These are phyloP conservation scores for Lagocephalus sceleratus DNA, from an alignment of 2,797 vertebrate species.

Conservation along the genomic window DNA sequence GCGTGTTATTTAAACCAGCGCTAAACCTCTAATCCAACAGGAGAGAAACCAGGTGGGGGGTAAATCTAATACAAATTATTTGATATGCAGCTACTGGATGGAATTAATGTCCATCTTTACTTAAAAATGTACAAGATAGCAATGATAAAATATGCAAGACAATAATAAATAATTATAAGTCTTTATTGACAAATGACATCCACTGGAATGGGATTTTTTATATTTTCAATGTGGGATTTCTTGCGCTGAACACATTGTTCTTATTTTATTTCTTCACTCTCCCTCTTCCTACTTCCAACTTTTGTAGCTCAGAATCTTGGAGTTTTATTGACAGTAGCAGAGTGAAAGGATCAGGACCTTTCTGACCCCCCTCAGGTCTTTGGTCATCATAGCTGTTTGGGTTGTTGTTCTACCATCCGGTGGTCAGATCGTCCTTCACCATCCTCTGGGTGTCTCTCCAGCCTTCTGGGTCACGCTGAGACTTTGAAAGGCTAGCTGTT, in stretches of 20 bases:
- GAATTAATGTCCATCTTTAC: not conserved
- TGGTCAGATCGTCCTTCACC: conserved; percentile 26
- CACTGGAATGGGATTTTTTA: too few relatives aligned
- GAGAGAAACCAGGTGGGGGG: conserved; percentile 4
- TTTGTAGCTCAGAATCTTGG: conserved; percentile 10
- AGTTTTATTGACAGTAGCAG: conserved; percentile 7
- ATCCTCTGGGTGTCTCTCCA: conserved; percentile 26
- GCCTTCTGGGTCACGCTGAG: conserved; percentile 28
- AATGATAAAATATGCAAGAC: too few relatives aligned
- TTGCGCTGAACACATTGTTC: not conserved
- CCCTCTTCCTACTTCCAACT: not conserved
- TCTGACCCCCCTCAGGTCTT: conserved; percentile 7
- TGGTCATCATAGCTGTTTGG: conserved; percentile 23
- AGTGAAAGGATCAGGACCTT: conserved; percentile 10
- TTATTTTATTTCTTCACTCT: not conserved
- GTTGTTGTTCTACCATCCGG: conserved; percentile 15
- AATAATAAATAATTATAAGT: too few relatives aligned
- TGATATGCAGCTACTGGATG: not conserved
- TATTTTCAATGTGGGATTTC: too few relatives aligned
- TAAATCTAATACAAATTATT: not conserved
- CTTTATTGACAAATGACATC: too few relatives aligned
- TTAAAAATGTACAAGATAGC: not conserved
- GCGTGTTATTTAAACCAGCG: not conserved
- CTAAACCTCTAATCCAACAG: not conserved
- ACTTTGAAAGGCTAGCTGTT: conserved; percentile 62